These are phyloP conservation scores for Halcyon senegalensis DNA, from an alignment of 2,113 vertebrate species.

Conservation along the genomic window DNA sequence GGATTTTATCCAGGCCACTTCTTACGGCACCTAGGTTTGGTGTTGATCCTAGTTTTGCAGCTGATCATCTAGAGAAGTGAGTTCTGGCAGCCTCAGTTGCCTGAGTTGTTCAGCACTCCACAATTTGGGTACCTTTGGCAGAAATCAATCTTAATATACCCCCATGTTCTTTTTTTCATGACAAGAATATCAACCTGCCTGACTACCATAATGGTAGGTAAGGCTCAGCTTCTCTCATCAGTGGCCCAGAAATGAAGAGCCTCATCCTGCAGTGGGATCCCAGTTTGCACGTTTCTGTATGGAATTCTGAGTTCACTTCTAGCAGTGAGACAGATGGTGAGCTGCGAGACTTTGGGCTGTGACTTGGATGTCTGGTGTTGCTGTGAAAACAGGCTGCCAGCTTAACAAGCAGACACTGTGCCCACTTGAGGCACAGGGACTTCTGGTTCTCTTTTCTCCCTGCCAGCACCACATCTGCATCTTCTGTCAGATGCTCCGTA, in stretches of 20 bases:
- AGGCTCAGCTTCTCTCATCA: not conserved
- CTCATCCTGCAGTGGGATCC: not conserved
- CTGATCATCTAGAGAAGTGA: not conserved
- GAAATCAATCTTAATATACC: not conserved
- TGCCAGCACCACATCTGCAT: not conserved
- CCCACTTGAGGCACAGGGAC: not conserved
- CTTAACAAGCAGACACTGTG: not conserved
- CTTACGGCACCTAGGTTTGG: not conserved
- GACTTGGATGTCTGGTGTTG: not conserved
- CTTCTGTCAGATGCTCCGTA: not conserved
- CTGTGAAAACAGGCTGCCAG: not conserved
- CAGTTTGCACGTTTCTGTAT: not conserved
- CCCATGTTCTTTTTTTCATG: not conserved
- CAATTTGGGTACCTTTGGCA: not conserved
- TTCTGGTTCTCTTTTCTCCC: not conserved
- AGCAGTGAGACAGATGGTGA: not conserved
- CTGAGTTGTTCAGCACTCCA: not conserved
- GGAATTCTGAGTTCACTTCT: not conserved
- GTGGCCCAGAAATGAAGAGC: not conserved
- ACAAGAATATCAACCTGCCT: not conserved
- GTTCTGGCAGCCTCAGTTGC: not conserved
- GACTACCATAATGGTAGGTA: not conserved
- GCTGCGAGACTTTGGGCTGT: not conserved
- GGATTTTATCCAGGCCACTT: not conserved
- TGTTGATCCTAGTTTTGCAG: not conserved